Evolutionary conservation across 1,140 invertebrate genomes (phyloP), one percentile per base, ranked within the genome.

Genomic region (Temnothorax nylanderi): DNA sequence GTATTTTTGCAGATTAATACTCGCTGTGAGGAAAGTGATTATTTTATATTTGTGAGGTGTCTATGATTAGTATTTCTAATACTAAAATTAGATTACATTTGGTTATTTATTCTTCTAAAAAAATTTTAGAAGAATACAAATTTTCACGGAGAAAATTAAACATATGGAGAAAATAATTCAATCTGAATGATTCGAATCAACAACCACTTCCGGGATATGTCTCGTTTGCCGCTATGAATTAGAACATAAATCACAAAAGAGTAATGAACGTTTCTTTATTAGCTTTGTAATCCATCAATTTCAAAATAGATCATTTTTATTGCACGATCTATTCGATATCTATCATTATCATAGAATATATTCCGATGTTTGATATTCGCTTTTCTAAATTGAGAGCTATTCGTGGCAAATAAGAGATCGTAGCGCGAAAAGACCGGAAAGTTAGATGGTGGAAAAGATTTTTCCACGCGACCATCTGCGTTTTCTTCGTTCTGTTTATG

Each of bases 401-500:
- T 5, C 16, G 0, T 0, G 4, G 7, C n/a, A 21, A 47, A 16
- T 51, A 41, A 26, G 11, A 26, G 16, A 81, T 77, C 8, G 13
- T 6, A 58, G 21, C 5, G 4, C 10, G n/a, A 26, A 56, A 82
- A 60, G 11, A 44, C 18, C 26, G 26, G n/a, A 75, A 44, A 10
- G 54, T 71, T 6, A 18, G 18, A 47, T 11, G 10, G 13, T 49
- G 8, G n/a, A 49, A 34, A 75, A 75, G 47, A 6, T 37, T 84
- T 78, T 75, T 74, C 41, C 41, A 60, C 18, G n/a, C 21, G 37
- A n/a, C 32, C 67, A 58, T 82, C 49, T 44, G 47, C 51, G 21
- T 82, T 74, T 74, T 74, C 54, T 37, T 72, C n/a, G 18, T 47
- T 62, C 71, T 60, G 32, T 58, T 77, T 89, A 72, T 11, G 16